Evolutionary conservation across 1,140 invertebrate species (phyloP), one percentile per base, ranked within the genome.

Genomic region (Proctacanthus coquilletti): DNA sequence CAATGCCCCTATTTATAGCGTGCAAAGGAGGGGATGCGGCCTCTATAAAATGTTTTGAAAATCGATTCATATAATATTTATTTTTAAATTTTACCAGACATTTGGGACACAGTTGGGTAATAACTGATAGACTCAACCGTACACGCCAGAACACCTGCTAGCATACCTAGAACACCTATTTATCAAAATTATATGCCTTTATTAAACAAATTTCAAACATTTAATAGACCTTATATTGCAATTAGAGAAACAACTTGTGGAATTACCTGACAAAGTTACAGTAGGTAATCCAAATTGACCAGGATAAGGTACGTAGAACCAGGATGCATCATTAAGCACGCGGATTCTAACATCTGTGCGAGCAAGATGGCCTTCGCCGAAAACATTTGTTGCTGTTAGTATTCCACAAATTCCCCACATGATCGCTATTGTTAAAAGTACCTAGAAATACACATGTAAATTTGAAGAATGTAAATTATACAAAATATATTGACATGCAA

Each of bases 41-140:
- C 13, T 71, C 79, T 79, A 41, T 23, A 52, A 57, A 47, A 27
- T 37, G 17, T 23, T 36, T 17, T 0, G 2, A 25, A 25, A 25
- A 25, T 8, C 23, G 23, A 25, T 25, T 25, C n/a, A 32, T 32
- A 5, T 8, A 14, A 8, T n/a, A 32, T 32, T 6, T 32, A 6
- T 32, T 32, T n/a, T 32, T 32, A 32, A 32, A 32, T 8, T 14
- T 56, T 54, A 77, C 76, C 75, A 38, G 80, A 77, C 70, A 88
- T 78, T 54, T 76, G 71, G 0, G 85, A 82, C 3, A 81, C 83
- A 3, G 85, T 86, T 29, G 83, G 84, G 60, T 91, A 91, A 59
- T 91, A 87, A 47, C 85, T 86, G 36, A 91, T 74, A 2, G 83
- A 86, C 60, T 91, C 85, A 5, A 89, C 77, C 0, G 81, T 79